Base-by-base conservation (phyloP, 2,888 invertebrate species). In the Hydroisotoma schaefferi region DNA sequence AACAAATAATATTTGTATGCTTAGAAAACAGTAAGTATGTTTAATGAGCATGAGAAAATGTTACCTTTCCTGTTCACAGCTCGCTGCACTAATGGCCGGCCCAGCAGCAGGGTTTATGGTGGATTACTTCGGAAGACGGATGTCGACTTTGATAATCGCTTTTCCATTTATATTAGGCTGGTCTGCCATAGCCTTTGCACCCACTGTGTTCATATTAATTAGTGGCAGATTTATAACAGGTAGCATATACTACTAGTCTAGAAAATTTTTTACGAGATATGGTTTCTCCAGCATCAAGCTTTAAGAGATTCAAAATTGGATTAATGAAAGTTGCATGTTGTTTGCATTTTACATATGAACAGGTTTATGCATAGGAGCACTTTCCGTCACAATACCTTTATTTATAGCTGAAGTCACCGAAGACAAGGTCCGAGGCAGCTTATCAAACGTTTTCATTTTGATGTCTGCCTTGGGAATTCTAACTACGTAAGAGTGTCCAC, bases 391-490 rank as follows among this genome's bases (percentile, higher is more conserved):
- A 0, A 87, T 87, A 0, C 93, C 94, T 0, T 83, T 92, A 65
- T 91, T 90, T 75, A 87, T 86, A 6, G 87, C 85, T 44, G 94
- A 95, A 80, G 90, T 91, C 48, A 84, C 92, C 0, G 87, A 91
- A 71, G 88, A 86, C 71, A 84, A 86, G 26, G 85, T 91, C 70
- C 82, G 94, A 57, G 94, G 94, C 1, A 83, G 85, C 0, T 78
- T 94, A 0, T 93, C 93, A 2, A 88, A 89, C 49, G 90, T 87
- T 74, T 91, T 92, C 75, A 94, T 94, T 75, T 77, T 95, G 23
- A 87, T 89, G 83, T 80, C 93, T 8, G 59, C 55, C 2, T 38
- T 66, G 18, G 70, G 70, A 23, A 67, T 70, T 61, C 53, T 68
- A 37, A 66, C 61, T 55, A 63, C 66, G 63, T 69, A 55, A 43